These are phyloP conservation scores for Parthenolecanium corni DNA, from an alignment of 2,888 invertebrate species.

Conservation along the genomic window DNA sequence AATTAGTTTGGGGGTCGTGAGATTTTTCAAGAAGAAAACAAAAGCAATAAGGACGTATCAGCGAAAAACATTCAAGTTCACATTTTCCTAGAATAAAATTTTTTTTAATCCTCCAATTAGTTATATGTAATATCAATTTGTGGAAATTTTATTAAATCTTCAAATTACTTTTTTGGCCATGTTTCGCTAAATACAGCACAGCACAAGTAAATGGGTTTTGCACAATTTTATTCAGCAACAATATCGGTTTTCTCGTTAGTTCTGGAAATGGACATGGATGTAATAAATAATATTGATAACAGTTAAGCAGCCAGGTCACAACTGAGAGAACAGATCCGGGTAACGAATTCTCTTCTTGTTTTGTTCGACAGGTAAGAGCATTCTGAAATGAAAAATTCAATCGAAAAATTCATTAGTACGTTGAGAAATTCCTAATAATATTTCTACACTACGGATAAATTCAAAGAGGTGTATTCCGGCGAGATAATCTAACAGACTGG, in stretches of 20 bases:
- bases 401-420: neutral
- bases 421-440: neutral
- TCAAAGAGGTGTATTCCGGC: too few species aligned
- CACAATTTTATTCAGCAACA: constrained; percentile 54
- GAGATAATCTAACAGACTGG: too few species aligned
- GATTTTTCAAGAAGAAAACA: too few species aligned
- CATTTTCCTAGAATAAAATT: too few species aligned
- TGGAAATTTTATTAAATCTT: too few species aligned
- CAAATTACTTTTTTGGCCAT: constrained; percentile 61
- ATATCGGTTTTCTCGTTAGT: constrained; percentile 57
- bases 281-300: constrained; percentile 44
- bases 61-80: too few species aligned
- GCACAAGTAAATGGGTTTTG: constrained; percentile 64
- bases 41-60: too few species aligned
- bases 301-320: constrained; percentile 68
- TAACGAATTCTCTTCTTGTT: constrained; percentile 76
- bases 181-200: constrained; percentile 70
- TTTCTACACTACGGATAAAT: neutral
- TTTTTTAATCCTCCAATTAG: too few species aligned
- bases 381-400: constrained; percentile 36
- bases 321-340: constrained; percentile 71
- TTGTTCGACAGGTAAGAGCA: constrained; percentile 58
- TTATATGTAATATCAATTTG: too few species aligned
- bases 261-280: constrained; percentile 28
- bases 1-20: too few species aligned